phyloP scores from a whole-genome alignment of 2,888 invertebrate species.

The Strigamia crassipes region DNA sequence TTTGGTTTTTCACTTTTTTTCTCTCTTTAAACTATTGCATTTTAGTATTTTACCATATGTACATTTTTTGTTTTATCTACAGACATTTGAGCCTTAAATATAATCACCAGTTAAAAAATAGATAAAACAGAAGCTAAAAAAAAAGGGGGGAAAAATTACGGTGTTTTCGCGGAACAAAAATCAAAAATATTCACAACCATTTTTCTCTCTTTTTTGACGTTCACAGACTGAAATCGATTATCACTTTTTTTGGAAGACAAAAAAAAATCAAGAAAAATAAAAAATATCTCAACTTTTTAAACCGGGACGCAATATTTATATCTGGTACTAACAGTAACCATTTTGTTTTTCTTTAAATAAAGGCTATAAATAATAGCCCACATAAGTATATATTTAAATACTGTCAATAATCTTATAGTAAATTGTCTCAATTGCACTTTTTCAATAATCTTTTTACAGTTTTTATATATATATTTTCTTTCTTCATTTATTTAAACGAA shows the following conservation, averaged over 20 bases:
- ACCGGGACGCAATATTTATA: conserved; percentile 40
- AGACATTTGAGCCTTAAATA: conserved; percentile 37
- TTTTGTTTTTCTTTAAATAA: conserved; percentile 7
- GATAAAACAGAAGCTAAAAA: not conserved
- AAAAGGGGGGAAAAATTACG: not conserved
- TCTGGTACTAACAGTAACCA: conserved; percentile 28
- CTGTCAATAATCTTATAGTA: conserved; percentile 23
- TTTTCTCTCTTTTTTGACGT: not conserved
- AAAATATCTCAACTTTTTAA: conserved; percentile 15
- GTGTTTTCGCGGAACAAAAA: not conserved
- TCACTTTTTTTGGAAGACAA: conserved; percentile 1
- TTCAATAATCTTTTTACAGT: not conserved
- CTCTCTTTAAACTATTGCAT: conserved; percentile 6
- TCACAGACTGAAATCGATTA: conserved; percentile 12
- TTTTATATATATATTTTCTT: not conserved
- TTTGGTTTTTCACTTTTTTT: not conserved
- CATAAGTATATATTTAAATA: conserved; percentile 25
- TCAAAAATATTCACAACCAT: conserved; percentile 29
- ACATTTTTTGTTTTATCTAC: conserved; percentile 3
- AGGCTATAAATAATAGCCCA: conserved; percentile 1
- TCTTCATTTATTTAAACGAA: not conserved
- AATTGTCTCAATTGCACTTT: conserved; percentile 36
- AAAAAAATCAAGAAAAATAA: conserved; percentile 21
- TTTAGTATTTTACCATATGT: conserved; percentile 8
- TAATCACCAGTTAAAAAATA: not conserved